phyloP scores from a whole-genome alignment of 2,888 invertebrate species.

The Lycia hirtaria region DNA sequence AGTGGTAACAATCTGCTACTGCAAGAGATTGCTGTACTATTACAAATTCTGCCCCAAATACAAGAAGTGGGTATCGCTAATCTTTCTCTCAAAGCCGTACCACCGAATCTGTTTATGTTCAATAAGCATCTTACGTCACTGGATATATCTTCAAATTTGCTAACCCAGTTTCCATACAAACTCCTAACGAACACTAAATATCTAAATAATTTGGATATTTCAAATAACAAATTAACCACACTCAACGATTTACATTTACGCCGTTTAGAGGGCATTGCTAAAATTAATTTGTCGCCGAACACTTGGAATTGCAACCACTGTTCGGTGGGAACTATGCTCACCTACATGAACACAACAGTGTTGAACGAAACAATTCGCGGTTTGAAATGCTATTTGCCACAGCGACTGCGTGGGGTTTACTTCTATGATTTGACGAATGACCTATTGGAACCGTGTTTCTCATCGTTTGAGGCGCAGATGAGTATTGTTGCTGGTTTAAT shows the following conservation, averaged over 20 bases:
- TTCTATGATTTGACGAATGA: slow-evolving; percentile 65
- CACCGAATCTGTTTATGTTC: slow-evolving; percentile 85
- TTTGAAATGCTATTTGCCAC: slow-evolving; percentile 86
- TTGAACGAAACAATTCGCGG: slow-evolving; percentile 79
- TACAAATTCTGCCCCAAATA: slow-evolving; percentile 85
- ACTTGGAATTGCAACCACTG: slow-evolving; percentile 90
- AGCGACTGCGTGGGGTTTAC: slow-evolving; percentile 76
- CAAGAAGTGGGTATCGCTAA: slow-evolving; percentile 86
- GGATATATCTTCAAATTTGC: slow-evolving; percentile 90
- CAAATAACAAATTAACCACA: slow-evolving; percentile 89
- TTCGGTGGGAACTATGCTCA: slow-evolving; percentile 84
- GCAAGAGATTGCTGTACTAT: slow-evolving; percentile 83
- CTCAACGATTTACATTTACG: slow-evolving; percentile 85
- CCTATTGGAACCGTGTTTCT: slow-evolving; percentile 73
- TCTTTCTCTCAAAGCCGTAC: slow-evolving; percentile 84
- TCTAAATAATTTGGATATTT: slow-evolving; percentile 88
- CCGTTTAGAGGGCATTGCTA: slow-evolving; percentile 84
- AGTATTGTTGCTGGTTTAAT: slow-evolving; percentile 83
- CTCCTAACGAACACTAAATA: slow-evolving; percentile 84
- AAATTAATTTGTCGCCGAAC: slow-evolving; percentile 85
- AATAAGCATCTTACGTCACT: slow-evolving; percentile 87
- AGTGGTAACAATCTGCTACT: slow-evolving; percentile 88
- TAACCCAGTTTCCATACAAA: slow-evolving; percentile 85
- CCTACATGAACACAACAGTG: slow-evolving; percentile 83
- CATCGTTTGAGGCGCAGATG: slow-evolving; percentile 83